Evolutionary conservation across 2,797 vertebrate genomes (phyloP).

Genomic region (Micropoecilia bifurca): DNA sequence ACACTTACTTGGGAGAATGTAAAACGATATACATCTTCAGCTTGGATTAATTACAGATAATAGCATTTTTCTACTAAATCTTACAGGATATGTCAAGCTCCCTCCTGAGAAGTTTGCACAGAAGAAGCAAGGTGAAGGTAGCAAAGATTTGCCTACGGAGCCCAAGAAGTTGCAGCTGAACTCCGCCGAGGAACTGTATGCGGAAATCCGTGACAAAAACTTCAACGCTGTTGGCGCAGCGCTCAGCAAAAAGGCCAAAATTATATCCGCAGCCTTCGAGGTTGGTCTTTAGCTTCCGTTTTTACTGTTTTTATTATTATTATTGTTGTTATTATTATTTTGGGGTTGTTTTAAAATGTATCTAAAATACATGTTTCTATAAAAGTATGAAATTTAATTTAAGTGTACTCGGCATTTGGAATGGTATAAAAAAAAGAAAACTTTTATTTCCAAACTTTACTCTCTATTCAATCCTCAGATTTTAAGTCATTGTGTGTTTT

Average conservation of each 20-base stretch:
- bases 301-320: constrained; percentile 3
- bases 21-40: neutral
- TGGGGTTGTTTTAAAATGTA: neutral
- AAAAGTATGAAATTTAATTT: neutral
- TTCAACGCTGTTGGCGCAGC: constrained; percentile 97
- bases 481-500: neutral
- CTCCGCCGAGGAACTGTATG: constrained; percentile 96
- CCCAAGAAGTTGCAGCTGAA: constrained; percentile 96
- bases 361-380: neutral
- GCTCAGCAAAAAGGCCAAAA: constrained; percentile 98
- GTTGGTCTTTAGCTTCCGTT: constrained; percentile 68
- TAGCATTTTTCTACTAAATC: neutral
- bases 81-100: constrained; percentile 92
- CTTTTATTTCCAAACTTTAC: neutral
- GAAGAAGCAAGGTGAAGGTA: constrained; percentile 92
- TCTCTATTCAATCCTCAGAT: neutral
- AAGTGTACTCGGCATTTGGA: neutral
- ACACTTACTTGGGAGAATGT: neutral
- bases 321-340: neutral
- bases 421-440: neutral
- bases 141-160: constrained; percentile 94
- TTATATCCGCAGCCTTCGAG: constrained; percentile 98
- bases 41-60: neutral
- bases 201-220: constrained; percentile 97
- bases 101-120: constrained; percentile 97